Evolutionary conservation across 2,888 invertebrate species (phyloP).

Genomic region (Cryptophagus acutangulus): DNA sequence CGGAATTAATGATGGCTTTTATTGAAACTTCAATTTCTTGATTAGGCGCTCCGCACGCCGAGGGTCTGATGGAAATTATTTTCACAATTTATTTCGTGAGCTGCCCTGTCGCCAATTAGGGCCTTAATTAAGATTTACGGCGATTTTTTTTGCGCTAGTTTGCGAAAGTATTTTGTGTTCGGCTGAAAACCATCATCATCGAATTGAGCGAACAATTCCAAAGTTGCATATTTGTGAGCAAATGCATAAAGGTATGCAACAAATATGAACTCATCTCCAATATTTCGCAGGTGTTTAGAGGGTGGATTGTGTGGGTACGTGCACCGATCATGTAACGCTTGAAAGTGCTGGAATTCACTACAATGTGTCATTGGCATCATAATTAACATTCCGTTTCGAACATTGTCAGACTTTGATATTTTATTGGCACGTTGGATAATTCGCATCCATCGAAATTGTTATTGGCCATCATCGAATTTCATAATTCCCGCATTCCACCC

Average conservation of each 20-base stretch:
- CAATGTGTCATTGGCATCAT: conserved; percentile 44
- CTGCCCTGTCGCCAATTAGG: too few relatives aligned
- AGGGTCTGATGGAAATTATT: conserved; percentile 11
- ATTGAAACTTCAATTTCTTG: conserved; percentile 67
- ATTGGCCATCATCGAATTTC: too few relatives aligned
- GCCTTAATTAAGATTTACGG: too few relatives aligned
- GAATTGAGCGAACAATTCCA: conserved; percentile 37
- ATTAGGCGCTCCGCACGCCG: conserved; percentile 48
- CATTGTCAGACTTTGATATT: not conserved
- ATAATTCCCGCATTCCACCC: too few relatives aligned
- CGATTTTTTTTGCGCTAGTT: too few relatives aligned
- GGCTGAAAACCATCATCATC: too few relatives aligned
- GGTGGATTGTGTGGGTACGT: conserved; percentile 33
- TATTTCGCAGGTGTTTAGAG: conserved; percentile 30
- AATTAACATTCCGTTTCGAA: conserved; percentile 43
- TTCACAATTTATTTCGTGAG: too few relatives aligned
- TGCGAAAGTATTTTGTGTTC: too few relatives aligned
- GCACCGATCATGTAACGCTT: not conserved
- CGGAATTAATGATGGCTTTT: conserved; percentile 68
- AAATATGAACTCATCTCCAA: conserved; percentile 42
- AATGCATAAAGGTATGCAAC: conserved; percentile 42
- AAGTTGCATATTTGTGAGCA: conserved; percentile 41
- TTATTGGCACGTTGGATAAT: not conserved
- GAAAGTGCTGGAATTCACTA: conserved; percentile 40
- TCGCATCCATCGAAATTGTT: not conserved